These are phyloP conservation scores for Caenorhabditis macrosperma DNA, from an alignment of 2,888 invertebrate species.

Conservation along the genomic window DNA sequence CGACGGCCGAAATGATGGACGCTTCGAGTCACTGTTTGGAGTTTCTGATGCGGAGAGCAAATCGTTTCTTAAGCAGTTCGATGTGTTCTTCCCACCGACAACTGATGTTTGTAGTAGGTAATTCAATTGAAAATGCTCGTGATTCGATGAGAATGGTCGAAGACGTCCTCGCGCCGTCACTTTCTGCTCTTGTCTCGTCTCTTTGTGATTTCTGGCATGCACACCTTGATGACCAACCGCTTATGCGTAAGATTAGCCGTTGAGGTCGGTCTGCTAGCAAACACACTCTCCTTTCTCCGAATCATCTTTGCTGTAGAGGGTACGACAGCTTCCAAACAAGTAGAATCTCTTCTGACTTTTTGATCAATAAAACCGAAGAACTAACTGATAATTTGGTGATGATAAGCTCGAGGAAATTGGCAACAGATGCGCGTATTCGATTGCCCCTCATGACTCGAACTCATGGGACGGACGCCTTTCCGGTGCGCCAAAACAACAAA, in stretches of 20 bases:
- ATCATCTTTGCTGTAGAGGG: neutral
- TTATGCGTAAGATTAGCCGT: slow-evolving; percentile 2
- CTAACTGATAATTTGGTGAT: slow-evolving; percentile 1
- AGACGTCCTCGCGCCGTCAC: neutral
- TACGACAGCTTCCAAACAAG: too few species aligned
- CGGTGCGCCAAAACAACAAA: slow-evolving; percentile 9
- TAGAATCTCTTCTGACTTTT: neutral
- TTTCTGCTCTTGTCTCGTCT: slow-evolving; percentile 7
- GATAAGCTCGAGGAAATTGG: slow-evolving; percentile 5
- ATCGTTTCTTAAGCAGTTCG: too few species aligned
- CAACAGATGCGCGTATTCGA: slow-evolving; percentile 6
- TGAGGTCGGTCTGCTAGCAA: neutral
- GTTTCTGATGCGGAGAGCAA: too few species aligned
- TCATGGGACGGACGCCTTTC: neutral
- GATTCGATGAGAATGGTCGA: too few species aligned
- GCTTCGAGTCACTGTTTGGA: neutral
- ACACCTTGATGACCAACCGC: slow-evolving; percentile 22
- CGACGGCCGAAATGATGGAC: too few species aligned
- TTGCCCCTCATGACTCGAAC: slow-evolving; percentile 1
- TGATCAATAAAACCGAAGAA: slow-evolving; percentile 13
- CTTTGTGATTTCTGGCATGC: slow-evolving; percentile 17
- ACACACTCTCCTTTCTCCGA: neutral
- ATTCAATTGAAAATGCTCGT: too few species aligned
- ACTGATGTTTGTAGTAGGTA: too few species aligned
- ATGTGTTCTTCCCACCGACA: too few species aligned